Evolutionary conservation across 1,140 invertebrate species (phyloP), one percentile per base, ranked within the genome.

Genomic region (Marisa cornuarietis): DNA sequence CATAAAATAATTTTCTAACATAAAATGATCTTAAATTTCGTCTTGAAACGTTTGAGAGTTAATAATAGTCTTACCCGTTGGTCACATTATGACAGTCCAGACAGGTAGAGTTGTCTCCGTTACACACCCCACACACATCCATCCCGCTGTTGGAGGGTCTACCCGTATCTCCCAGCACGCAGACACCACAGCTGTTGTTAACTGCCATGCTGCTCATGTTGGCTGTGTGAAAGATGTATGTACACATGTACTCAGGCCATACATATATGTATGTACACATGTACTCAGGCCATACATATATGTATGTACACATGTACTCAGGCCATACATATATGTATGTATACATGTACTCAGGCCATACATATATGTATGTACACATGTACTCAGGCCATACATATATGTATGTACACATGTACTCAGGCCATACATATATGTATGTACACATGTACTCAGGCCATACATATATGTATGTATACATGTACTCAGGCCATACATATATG

Each of bases 41-140:
- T 18, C 14, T 14, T 73, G 42, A 49, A 2, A 8, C 49, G 16
- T 52, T 22, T 42, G 16, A 9, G 7, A n/a, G n/a, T n/a, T n/a
- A n/a, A n/a, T n/a, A n/a, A n/a, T n/a, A 52, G 20, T 52, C 78
- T 66, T 65, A 79, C 81, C 81, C 81, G 58, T 82, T 82, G 26
- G 75, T 42, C 3, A 77, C 69, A 0, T 74, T 69, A 13, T 31
- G 51, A 24, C 81, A 82, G 66, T 82, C 81, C 6, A 18, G 16
- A 52, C 81, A 82, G 24, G 81, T 77, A 49, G 66, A 62, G 74
- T 79, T 77, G 61, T 65, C 52, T 22, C 81, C 81, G 18, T 58
- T 49, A 31, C 81, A 82, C 58, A 79, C 73, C 5, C 78, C 81
- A 31, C 81, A 82, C 6, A 49, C 81, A 66, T 82, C 81, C 69